Base-by-base conservation (phyloP, 2,113 vertebrate genomes). In the Clarias batrachus region DNA sequence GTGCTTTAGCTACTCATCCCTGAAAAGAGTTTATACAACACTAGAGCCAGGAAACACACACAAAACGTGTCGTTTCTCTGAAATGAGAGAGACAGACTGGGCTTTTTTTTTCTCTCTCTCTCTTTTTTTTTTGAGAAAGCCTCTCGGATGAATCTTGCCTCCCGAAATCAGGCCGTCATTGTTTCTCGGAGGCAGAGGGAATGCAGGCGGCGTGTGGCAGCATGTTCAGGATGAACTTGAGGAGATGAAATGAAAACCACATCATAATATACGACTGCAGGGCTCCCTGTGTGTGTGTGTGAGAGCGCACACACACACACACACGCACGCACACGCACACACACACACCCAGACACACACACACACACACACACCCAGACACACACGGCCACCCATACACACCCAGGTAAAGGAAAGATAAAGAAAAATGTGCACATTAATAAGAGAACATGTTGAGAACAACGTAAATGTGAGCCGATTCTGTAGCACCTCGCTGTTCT, bases 161-260 rank as follows among this genome's bases (percentile, higher is more conserved):
- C 90, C 85, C 41, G 90, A 84, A 89, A 93, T 94, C 90, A 91
- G 87, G 87, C 88, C 87, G 88, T 88, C 91, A 93, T 94, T 94
- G 94, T 94, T 92, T 92, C 92, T 91, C 62, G 85, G 86, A 87
- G 90, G 89, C 84, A 87, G 60, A 91, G 86, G 92, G 94, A 94
- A 95, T 93, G 93, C 86, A 74, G 74, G 57, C 90, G 84, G 87
- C 94, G 48, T 94, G 94, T 92, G 84, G 1, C 89, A 82, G 87
- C 95, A 90, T 0, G 95, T 86, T 90, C 87, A 82, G 92, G 89
- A 91, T 91, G 54, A 90, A 90, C 91, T 93, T 93, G 90, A 93
- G 89, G 92, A 94, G 92, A 94, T 93, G 93, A 94, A 95, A 93
- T 92, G 91, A 88, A 94, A 93, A 93, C 94, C 94, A 92, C 94